These are phyloP conservation scores for Ophion costatus DNA, from an alignment of 2,888 invertebrate genomes.

Conservation along the genomic window DNA sequence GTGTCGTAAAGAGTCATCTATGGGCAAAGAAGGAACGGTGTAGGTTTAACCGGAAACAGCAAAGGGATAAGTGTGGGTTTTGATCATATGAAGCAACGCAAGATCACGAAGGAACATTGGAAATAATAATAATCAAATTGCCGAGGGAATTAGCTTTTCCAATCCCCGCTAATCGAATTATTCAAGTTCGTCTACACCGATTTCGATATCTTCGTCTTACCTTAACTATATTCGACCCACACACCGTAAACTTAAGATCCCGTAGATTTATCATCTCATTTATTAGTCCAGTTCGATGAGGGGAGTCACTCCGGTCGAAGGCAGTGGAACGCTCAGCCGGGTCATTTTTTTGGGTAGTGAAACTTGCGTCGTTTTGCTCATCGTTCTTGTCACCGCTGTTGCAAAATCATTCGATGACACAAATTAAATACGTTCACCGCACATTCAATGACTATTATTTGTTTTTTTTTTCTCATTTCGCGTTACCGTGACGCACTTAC, in stretches of 20 bases:
- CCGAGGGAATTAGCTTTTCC: background rate
- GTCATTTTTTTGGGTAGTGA: slow-evolving; percentile 27
- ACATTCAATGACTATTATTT: background rate
- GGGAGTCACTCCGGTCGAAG: slow-evolving; percentile 47
- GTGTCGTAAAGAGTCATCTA: slow-evolving; percentile 77
- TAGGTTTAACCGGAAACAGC: background rate
- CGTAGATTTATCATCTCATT: slow-evolving; percentile 73
- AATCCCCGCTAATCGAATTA: background rate
- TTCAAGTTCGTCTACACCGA: background rate
- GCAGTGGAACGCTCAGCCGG: slow-evolving; percentile 55
- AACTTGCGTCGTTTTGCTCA: background rate
- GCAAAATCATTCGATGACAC: background rate
- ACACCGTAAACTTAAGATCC: slow-evolving; percentile 78
- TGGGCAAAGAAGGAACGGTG: slow-evolving; percentile 13
- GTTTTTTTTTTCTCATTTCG: background rate
- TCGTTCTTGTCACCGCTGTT: slow-evolving; percentile 12
- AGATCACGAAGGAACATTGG: background rate
- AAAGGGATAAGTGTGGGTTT: no score
- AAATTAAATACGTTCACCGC: background rate
- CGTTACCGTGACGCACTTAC: slow-evolving; percentile 30
- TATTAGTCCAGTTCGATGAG: slow-evolving; percentile 80
- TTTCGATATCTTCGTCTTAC: slow-evolving; percentile 67
- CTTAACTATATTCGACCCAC: slow-evolving; percentile 73
- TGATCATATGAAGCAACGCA: background rate
- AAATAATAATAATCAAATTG: background rate